Conservation (phyloP, 2,888 invertebrate species). For the Xestia c-nigrum region DNA sequence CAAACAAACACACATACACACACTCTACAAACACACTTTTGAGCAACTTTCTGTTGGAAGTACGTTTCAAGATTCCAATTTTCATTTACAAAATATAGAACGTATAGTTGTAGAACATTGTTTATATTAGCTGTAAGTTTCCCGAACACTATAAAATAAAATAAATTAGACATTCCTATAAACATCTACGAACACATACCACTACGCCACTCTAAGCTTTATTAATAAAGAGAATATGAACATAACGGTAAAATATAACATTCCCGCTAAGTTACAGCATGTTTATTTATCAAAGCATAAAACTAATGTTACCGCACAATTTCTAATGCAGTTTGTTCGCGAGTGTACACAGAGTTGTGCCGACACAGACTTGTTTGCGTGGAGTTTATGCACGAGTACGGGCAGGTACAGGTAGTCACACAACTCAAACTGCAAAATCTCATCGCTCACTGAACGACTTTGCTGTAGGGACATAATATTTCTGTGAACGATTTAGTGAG, state of each 20-base stretch:
- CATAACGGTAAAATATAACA: slow-evolving; percentile 8
- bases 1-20: too few species aligned
- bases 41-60: background rate
- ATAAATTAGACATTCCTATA: background rate
- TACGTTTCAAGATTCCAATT: background rate
- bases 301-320: slow-evolving; percentile 48
- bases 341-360: slow-evolving; percentile 48
- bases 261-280: slow-evolving; percentile 23
- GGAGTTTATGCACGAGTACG: slow-evolving; percentile 49
- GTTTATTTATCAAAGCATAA: slow-evolving; percentile 46
- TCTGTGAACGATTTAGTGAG: slow-evolving; percentile 47
- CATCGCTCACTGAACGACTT: slow-evolving; percentile 49
- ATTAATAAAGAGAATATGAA: slow-evolving; percentile 16
- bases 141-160: too few species aligned
- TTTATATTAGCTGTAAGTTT: too few species aligned
- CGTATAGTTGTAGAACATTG: too few species aligned
- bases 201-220: background rate
- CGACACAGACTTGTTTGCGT: slow-evolving; percentile 49
- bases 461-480: slow-evolving; percentile 46
- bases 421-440: slow-evolving; percentile 57
- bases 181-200: background rate
- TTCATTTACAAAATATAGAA: background rate
- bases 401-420: slow-evolving; percentile 47
- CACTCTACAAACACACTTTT: background rate
- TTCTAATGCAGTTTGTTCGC: slow-evolving; percentile 59